Base-by-base conservation (phyloP, 2,113 vertebrate genomes). In the Otolemur garnettii region DNA sequence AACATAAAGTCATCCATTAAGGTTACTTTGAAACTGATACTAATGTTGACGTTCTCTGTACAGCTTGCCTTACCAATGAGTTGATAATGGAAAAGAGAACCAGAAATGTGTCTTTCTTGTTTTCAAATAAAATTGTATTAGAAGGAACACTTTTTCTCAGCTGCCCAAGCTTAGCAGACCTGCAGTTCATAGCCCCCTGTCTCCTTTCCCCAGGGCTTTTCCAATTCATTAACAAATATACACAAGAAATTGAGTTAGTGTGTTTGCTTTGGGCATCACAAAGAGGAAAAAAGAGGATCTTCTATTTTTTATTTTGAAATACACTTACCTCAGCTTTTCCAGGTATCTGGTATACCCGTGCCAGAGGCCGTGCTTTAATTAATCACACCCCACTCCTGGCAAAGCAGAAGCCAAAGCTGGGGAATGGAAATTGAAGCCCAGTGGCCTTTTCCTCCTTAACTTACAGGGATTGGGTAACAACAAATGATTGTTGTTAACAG, bases 121-220 rank as follows among this genome's bases (percentile, higher is more conserved):
- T 87, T 91, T 83, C 50, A 86, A 92, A 90, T 81, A 78, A 81
- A 83, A 30, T 91, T 2, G 30, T 80, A 24, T 53, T 91, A 75
- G 79, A 69, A 75, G 24, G 19, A 30, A 35, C 11, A 5, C 11
- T 90, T 87, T 90, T 87, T 50, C 30, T 35, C 21, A 7, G 10
- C 15, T 87, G 9, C 71, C 42, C 59, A 62, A 35, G 10, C 57
- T 59, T 72, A 55, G 12, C 55, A 7, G 22, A 62, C 24, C 50
- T 78, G 10, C 55, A n/a, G 38, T 79, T 95, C 42, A 87, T 42
- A n/a, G 42, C 57, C 26, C 79, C 7, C 21, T 75, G 9, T 33
- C 59, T 83, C 24, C 13, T 59, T 84, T 14, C 2, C n/a, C 24
- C 28, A 33, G 26, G 60, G 12, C 60, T 95, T 75, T 87, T 71